A percentile compares a stretch with the other conserved stretches of the same genome.
Conservation (phyloP, 2,113 vertebrate genomes). For the Sminthopsis crassicaudata region DNA sequence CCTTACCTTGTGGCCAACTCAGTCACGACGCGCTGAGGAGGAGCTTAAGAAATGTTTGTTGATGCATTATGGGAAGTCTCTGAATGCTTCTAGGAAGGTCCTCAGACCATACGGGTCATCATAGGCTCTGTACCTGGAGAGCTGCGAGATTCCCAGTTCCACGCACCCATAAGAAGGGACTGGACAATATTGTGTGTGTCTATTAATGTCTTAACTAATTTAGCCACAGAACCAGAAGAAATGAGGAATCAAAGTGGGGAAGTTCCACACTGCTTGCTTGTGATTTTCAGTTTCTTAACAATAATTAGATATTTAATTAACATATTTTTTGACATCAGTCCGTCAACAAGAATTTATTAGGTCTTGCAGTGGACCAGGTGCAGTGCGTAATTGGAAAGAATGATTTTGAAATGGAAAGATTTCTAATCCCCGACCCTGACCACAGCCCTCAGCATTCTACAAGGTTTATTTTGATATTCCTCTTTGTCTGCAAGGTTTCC, state of each 20-base stretch:
- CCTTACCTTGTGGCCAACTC: too few relatives aligned
- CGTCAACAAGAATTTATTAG: too few relatives aligned
- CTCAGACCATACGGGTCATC: too few relatives aligned
- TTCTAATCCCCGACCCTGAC: not conserved
- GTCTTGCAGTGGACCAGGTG: not conserved
- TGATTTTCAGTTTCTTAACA: not conserved
- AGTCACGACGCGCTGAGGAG: too few relatives aligned
- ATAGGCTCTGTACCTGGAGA: too few relatives aligned
- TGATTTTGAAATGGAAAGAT: conserved; percentile 30
- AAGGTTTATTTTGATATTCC: conserved; percentile 47
- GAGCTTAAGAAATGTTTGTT: too few relatives aligned
- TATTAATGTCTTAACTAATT: not conserved
- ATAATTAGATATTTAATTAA: not conserved
- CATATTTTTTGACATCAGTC: not conserved
- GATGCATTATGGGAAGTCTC: too few relatives aligned
- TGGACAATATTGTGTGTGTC: not conserved
- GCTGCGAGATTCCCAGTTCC: too few relatives aligned
- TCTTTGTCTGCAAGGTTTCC: not conserved
- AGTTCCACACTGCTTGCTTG: not conserved
- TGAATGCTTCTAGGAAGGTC: too few relatives aligned
- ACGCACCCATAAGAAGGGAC: not conserved
- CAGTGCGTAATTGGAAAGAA: not conserved
- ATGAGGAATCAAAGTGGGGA: not conserved
- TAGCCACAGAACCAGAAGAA: not conserved
- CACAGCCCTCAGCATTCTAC: not conserved